Conservation (phyloP, 2,888 invertebrate genomes). For the Pyrgus malvae region DNA sequence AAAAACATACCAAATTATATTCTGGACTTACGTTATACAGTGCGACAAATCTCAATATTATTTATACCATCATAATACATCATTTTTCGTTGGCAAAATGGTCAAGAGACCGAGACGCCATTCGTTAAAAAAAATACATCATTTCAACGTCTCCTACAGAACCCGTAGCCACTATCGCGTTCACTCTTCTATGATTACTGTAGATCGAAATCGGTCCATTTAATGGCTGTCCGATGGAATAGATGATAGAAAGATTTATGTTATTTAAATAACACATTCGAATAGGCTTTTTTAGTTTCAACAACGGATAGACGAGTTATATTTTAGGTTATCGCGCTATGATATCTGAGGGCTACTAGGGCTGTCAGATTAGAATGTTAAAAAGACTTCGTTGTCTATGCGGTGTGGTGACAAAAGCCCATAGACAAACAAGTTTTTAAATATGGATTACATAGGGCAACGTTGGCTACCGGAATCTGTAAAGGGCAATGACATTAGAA, state of each 20-base stretch:
- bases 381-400: background rate
- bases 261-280: conserved; percentile 54
- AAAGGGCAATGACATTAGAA: no score
- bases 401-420: no score
- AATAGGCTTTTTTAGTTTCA: conserved; percentile 36
- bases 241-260: conserved; percentile 65
- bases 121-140: no score
- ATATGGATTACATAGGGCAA: background rate
- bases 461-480: no score
- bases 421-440: background rate
- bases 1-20: no score
- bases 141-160: conserved; percentile 19
- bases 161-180: conserved; percentile 25
- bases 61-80: no score
- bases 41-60: no score
- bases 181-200: conserved; percentile 30
- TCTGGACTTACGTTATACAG: no score
- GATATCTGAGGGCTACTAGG: conserved; percentile 29
- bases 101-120: no score
- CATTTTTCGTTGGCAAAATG: no score
- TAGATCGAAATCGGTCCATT: conserved; percentile 68
- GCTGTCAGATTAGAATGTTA: conserved; percentile 12
- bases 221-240: conserved; percentile 63
- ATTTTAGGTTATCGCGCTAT: conserved; percentile 38
- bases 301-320: conserved; percentile 35